Evolutionary conservation across 2,888 invertebrate species (phyloP).

Genomic region (Apamea monoglypha): DNA sequence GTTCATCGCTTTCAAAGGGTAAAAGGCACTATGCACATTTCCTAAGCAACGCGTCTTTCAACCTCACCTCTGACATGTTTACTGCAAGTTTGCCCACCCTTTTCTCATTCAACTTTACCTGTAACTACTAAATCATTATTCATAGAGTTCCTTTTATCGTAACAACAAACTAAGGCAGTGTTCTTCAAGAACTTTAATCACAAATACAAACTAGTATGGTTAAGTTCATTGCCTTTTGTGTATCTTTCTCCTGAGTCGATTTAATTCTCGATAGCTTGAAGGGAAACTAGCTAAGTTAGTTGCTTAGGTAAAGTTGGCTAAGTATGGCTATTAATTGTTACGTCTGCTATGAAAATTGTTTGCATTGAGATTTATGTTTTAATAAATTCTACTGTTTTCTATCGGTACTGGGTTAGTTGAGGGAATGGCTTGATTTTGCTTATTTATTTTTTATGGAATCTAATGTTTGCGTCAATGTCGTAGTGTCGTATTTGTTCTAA

Average conservation of each 20-base stretch:
- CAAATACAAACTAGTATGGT: slow-evolving; percentile 58
- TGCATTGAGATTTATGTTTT: not conserved
- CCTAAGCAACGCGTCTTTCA: slow-evolving; percentile 8
- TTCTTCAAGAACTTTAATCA: slow-evolving; percentile 46
- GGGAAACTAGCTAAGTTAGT: slow-evolving; percentile 35
- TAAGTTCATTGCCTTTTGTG: slow-evolving; percentile 48
- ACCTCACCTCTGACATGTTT: slow-evolving; percentile 9
- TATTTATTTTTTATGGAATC: not conserved
- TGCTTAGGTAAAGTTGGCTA: slow-evolving; percentile 3
- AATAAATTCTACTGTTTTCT: no score
- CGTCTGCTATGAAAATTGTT: not conserved
- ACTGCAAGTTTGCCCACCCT: slow-evolving; percentile 2
- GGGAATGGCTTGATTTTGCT: not conserved
- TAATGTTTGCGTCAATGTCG: not conserved
- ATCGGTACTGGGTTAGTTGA: no score
- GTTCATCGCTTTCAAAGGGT: not conserved
- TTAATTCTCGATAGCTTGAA: slow-evolving; percentile 50
- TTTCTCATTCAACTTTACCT: slow-evolving; percentile 13
- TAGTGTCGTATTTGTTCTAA: not conserved
- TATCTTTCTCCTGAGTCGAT: slow-evolving; percentile 52
- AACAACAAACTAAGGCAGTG: slow-evolving; percentile 34
- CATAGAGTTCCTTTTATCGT: slow-evolving; percentile 37
- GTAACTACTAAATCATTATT: slow-evolving; percentile 38
- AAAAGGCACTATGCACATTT: not conserved
- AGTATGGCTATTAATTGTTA: slow-evolving; percentile 13